Evolutionary conservation across 2,888 invertebrate genomes (phyloP), one percentile per base, ranked within the genome.

Genomic region (Panopea generosa): DNA sequence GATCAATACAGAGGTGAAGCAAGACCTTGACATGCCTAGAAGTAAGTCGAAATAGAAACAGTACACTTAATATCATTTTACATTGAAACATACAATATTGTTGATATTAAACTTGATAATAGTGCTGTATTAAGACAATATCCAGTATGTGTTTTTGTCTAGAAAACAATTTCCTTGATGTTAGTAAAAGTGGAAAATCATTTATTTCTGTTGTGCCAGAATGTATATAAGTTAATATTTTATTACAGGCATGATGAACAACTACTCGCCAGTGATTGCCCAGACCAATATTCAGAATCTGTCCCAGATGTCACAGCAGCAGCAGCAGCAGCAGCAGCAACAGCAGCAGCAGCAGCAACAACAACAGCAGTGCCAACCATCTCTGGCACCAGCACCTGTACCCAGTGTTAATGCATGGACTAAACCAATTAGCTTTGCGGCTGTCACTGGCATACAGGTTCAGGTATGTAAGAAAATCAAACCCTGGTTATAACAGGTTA

Each of bases 321-420:
- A 59, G 18, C 63, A 71, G n/a, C 27, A 70, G 9, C 62, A 72
- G 22, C 49, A 56, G 40, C 69, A 61, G 61, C 45, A n/a, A n/a
- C n/a, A n/a, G n/a, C n/a, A 75, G n/a, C n/a, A n/a, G n/a, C n/a
- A n/a, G n/a, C n/a, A n/a, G n/a, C 66, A 47, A 67, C 49, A 38
- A 29, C 77, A 11, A 4, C 62, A 59, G 18, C 63, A 71, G n/a
- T 29, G 71, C 9, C 62, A 72, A 18, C 49, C 75, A 7, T 62
- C 86, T 18, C 60, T 86, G 63, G 77, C 87, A 14, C 86, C 87
- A 43, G 92, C 93, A 27, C 95, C 95, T 6, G 90, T 90, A 29
- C 96, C 96, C 1, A 93, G 95, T 2, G 95, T 95, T 11, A 96
- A 96, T 92, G 97, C 97, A 2, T 97, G 97, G 97, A 96, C 96